Base-by-base conservation (phyloP, 2,113 vertebrate species). In the Melanocharis versteri region DNA sequence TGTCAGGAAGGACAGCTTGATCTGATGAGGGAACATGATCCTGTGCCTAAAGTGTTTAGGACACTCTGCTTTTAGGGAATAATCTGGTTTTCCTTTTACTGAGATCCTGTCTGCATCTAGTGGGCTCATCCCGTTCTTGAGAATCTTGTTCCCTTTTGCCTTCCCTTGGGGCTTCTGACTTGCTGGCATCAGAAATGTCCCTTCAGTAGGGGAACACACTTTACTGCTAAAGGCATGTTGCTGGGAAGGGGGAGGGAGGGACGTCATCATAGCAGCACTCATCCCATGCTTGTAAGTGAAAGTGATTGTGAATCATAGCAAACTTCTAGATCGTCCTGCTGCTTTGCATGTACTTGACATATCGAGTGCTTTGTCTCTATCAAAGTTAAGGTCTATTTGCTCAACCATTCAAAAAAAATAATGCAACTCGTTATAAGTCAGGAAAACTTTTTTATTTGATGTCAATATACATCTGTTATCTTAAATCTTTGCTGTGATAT, bases 41-140 rank as follows among this genome's bases (percentile, higher is more conserved):
- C 35, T 48, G 13, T 47, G 27, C 11, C 37, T 77, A 6, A 86
- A 37, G 40, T 23, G 16, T n/a, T 56, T 48, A 50, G 22, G 39
- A 23, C 15, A 15, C 4, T n/a, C 33, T 50, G 15, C 4, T 48
- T 56, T 37, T 65, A 2, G 44, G 24, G 33, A 64, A 64, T 42
- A 68, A 54, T 30, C 18, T 69, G 17, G 3, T 7, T 20, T 89
- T 91, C 16, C 35, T 0, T 73, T 73, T 61, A 6, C 47, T 57
- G 37, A 54, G 22, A 23, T 73, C 11, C 20, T 35, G 15, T 50
- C 15, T 1, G 3, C 17, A 15, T 23, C 0, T 2, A 45, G 7
- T 51, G 19, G 66, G 14, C 18, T 69, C 22, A 53, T 51, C 11
- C 11, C 39, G 2, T 10, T 23, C 12, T 48, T 16, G 7, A 81